These are phyloP conservation scores for Tricholauxania praeusta DNA, from an alignment of 2,888 invertebrate genomes.

Conservation along the genomic window DNA sequence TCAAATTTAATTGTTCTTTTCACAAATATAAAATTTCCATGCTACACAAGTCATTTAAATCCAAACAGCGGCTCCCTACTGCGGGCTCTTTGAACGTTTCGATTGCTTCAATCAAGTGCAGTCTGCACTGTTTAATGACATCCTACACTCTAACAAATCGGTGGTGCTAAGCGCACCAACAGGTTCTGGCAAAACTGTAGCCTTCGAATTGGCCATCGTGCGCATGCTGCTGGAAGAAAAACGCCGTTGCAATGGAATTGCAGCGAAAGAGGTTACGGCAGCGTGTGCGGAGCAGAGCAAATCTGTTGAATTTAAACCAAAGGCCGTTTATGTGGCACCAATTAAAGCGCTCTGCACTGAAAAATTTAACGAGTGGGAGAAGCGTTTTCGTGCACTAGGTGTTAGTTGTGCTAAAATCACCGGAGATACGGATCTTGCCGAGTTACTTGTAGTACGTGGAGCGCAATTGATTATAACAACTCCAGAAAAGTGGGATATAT, in stretches of 20 bases:
- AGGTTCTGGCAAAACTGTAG: constrained; percentile 84
- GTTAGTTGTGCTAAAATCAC: constrained; percentile 78
- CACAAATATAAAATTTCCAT: constrained; percentile 11
- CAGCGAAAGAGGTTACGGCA: constrained; percentile 39
- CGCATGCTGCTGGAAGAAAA: constrained; percentile 68
- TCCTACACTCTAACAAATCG: constrained; percentile 76
- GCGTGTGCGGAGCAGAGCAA: not conserved
- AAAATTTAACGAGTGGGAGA: constrained; percentile 78
- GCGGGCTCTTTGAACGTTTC: constrained; percentile 71
- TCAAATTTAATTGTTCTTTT: not conserved
- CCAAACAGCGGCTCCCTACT: constrained; percentile 70
- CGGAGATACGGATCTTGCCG: constrained; percentile 79
- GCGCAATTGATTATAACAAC: constrained; percentile 81
- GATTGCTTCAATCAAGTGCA: constrained; percentile 81
- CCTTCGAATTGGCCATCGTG: constrained; percentile 85
- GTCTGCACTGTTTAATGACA: constrained; percentile 77
- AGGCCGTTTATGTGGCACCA: constrained; percentile 87
- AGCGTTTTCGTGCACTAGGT: constrained; percentile 75
- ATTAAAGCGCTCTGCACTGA: constrained; percentile 84
- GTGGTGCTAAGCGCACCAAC: constrained; percentile 84
- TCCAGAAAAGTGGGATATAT: constrained; percentile 77
- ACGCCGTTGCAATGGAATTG: not conserved
- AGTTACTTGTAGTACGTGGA: constrained; percentile 70
- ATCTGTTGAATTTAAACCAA: constrained; percentile 62
- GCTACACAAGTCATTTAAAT: not conserved